A percentile compares a stretch with the other conserved stretches of the same genome.
phyloP scores from a whole-genome alignment of 1,140 invertebrate species.

The Anoplolepis gracilipes region DNA sequence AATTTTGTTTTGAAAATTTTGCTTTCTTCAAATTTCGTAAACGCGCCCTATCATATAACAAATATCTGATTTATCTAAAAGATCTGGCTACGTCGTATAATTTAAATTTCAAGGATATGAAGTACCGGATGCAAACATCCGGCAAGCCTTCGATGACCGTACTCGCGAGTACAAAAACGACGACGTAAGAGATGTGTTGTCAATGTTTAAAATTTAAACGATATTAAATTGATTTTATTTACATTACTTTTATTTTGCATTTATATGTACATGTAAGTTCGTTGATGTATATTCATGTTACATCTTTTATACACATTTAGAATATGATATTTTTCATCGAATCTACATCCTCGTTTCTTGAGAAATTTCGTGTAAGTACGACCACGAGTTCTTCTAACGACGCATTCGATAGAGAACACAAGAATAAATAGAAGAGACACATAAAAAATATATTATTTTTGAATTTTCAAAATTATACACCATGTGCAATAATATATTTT shows the following conservation, averaged over 20 bases:
- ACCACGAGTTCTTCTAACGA: no score
- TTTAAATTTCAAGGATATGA: slow-evolving; percentile 72
- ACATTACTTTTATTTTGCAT: slow-evolving; percentile 74
- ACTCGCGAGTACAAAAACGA: not conserved
- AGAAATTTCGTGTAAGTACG: no score
- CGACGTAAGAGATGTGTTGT: not conserved
- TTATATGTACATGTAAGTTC: no score
- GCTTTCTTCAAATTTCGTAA: slow-evolving; percentile 87
- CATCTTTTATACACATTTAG: no score
- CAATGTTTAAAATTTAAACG: no score
- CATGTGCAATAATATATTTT: not conserved
- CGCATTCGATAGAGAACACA: no score
- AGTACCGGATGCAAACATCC: slow-evolving; percentile 63
- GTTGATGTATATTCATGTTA: not conserved
- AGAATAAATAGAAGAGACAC: no score
- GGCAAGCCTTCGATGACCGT: slow-evolving; percentile 56
- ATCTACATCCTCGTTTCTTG: no score
- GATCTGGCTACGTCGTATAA: slow-evolving; percentile 68
- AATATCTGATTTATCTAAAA: slow-evolving; percentile 73
- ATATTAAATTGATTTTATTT: slow-evolving; percentile 49
- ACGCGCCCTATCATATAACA: slow-evolving; percentile 75
- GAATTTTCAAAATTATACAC: no score
- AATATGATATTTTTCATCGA: no score
- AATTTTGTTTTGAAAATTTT: slow-evolving; percentile 62
- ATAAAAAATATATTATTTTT: no score